Base-by-base conservation (phyloP, 2,888 invertebrate genomes). In the Drosophila koepferae region DNA sequence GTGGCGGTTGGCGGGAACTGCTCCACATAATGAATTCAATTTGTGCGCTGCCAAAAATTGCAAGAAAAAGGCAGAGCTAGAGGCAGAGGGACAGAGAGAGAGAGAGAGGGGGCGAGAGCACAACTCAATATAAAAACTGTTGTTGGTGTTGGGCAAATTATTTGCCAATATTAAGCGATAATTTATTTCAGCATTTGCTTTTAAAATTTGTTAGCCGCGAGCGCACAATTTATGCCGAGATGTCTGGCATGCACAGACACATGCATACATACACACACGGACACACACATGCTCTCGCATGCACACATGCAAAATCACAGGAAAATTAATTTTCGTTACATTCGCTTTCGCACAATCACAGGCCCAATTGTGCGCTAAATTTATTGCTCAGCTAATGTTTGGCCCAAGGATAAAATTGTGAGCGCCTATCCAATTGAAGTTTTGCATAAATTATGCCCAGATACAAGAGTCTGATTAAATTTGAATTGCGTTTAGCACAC, bases 291-390 rank as follows among this genome's bases (percentile, higher is more conserved):
- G 56, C 46, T 55, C 10, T 40, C 48, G 43, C 54, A 51, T 58
- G 36, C 23, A 66, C 49, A 78, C 58, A 76, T 86, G 81, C 74
- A 82, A 86, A 87, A 83, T 86, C 85, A 77, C 64, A 81, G 85
- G 85, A 83, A 88, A 86, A 87, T 87, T 86, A 85, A 87, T 87
- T 87, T 80, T 84, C 82, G 82, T 77, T 78, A 82, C 80, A 87
- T 85, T 80, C 65, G 79, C 74, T 82, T 73, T 74, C 74, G 74
- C 77, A 77, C 67, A 81, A 76, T 79, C 75, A 81, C 73, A 81
- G 72, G 75, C 84, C 71, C 82, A 82, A 84, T 86, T 87, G 86
- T 81, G 88, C 82, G 82, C 81, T 72, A 69, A 87, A 87, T 87
- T 86, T 87, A 87, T 87, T 83, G 79, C 83, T 79, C 60, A 63